A percentile compares a stretch with the other conserved stretches of the same genome.
Evolutionary conservation across 2,797 vertebrate genomes (phyloP).

Genomic region (Anomalospiza imberbis): DNA sequence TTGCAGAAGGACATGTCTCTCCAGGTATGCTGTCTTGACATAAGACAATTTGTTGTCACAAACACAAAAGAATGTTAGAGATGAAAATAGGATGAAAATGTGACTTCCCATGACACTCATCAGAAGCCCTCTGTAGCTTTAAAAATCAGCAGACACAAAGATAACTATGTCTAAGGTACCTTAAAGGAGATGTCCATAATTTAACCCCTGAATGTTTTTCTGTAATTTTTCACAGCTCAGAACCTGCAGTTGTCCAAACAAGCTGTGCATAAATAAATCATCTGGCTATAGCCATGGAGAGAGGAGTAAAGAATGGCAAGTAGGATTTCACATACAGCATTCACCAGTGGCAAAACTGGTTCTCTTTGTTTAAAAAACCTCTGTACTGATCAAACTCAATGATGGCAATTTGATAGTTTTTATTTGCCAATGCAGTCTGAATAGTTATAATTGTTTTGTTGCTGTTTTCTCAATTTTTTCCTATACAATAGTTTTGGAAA

Average conservation of each 20-base stretch:
- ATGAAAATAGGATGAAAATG: neutral
- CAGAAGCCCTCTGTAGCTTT: neutral
- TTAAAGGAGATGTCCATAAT: neutral
- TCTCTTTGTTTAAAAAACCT: neutral
- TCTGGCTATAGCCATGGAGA: neutral
- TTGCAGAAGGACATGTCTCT: neutral
- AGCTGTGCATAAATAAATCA: neutral
- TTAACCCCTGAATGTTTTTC: neutral
- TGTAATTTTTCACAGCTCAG: neutral
- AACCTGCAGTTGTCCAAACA: neutral
- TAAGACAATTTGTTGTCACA: neutral
- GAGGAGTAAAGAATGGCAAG: neutral
- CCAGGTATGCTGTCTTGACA: neutral
- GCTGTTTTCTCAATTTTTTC: neutral
- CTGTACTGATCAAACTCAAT: neutral
- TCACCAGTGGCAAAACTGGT: accelerated
- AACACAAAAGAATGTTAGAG: neutral
- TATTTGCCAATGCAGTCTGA: neutral
- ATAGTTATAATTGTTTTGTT: neutral
- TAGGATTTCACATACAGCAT: neutral
- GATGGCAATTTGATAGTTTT: neutral
- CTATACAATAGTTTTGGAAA: neutral
- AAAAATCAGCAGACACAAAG: neutral
- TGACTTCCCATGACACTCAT: neutral
- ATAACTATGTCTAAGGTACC: neutral